phyloP scores from a whole-genome alignment of 1,140 invertebrate genomes.

The Nixonia krombeini region DNA sequence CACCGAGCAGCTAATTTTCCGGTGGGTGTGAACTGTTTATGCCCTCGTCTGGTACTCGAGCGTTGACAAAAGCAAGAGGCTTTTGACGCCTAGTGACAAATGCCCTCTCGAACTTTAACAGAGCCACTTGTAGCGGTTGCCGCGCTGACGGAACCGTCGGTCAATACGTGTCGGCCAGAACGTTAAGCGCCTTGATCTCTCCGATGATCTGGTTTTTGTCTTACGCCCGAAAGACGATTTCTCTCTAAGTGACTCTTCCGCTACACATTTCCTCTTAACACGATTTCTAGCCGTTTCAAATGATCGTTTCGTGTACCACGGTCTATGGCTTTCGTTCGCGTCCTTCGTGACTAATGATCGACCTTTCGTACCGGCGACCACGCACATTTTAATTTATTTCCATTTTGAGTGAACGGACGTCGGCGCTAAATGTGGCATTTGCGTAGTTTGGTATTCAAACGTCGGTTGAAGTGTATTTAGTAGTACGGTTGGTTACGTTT shows the following conservation, averaged over 20 bases:
- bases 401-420: too few species aligned
- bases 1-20: slow-evolving; percentile 57
- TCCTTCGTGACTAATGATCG: too few species aligned
- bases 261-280: not conserved
- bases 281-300: too few species aligned
- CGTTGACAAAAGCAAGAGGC: slow-evolving; percentile 20
- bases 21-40: slow-evolving; percentile 28
- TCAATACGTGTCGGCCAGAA: slow-evolving; percentile 44
- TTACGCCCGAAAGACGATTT: slow-evolving; percentile 52
- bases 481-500: too few species aligned
- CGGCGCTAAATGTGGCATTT: too few species aligned
- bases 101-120: slow-evolving; percentile 10
- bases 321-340: too few species aligned
- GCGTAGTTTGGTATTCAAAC: too few species aligned
- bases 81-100: slow-evolving; percentile 56
- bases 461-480: too few species aligned
- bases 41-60: not conserved
- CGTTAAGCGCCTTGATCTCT: slow-evolving; percentile 46
- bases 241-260: slow-evolving; percentile 32
- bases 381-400: too few species aligned
- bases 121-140: too few species aligned
- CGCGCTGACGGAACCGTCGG: slow-evolving; percentile 5
- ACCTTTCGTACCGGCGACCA: too few species aligned
- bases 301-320: too few species aligned
- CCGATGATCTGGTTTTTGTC: slow-evolving; percentile 53